Evolutionary conservation across 2,113 vertebrate species (phyloP).

Genomic region (Agelaius phoeniceus): DNA sequence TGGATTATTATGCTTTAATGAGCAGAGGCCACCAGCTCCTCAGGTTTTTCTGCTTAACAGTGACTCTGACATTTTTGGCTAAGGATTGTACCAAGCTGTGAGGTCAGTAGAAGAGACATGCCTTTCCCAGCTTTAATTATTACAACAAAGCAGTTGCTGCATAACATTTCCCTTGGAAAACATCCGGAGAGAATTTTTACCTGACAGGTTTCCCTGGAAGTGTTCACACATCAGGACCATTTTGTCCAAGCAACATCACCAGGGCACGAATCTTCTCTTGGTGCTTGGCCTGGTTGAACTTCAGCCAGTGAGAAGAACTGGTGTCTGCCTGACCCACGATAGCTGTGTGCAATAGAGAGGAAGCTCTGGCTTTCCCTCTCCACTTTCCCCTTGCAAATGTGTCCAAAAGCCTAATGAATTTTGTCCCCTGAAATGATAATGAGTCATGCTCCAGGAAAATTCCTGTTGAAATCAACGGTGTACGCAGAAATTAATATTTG

Average conservation of each 20-base stretch:
- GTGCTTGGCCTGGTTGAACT: not conserved
- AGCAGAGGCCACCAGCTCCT: not conserved
- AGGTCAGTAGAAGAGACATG: not conserved
- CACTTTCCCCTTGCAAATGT: not conserved
- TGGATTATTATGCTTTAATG: not conserved
- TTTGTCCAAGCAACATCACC: not conserved
- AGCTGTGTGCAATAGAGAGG: not conserved
- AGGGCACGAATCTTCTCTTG: not conserved
- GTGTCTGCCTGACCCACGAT: not conserved
- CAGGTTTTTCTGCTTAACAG: not conserved
- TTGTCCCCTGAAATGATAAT: not conserved
- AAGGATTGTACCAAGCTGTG: not conserved
- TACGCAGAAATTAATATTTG: not conserved
- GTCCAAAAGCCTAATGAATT: not conserved
- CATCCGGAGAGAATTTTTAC: not conserved
- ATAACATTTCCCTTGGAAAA: not conserved
- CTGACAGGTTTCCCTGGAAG: not conserved
- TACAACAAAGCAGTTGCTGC: not conserved
- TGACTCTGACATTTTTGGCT: not conserved
- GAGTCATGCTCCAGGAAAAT: not conserved
- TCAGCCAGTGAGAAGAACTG: not conserved
- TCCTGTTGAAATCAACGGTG: not conserved
- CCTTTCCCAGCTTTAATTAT: not conserved
- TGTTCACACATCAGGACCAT: not conserved
- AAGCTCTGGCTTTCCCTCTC: not conserved